Conservation (phyloP, 2,113 vertebrate species). For the Serilophus lunatus region DNA sequence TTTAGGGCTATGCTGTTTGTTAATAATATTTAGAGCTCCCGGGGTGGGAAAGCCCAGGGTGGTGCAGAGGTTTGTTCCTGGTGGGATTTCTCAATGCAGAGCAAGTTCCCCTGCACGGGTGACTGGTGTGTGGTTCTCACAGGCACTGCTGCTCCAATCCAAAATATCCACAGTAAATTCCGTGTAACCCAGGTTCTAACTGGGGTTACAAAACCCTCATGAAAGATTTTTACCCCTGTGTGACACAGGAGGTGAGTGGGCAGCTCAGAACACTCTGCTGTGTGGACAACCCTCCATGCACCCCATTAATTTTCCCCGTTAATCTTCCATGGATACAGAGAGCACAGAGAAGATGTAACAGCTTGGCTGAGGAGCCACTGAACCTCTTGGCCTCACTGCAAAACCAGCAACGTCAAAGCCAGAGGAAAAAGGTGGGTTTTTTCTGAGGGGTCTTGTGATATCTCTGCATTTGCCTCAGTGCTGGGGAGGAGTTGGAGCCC, state of each 20-base stretch:
- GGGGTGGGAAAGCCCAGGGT: not conserved
- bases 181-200: rapidly evolving
- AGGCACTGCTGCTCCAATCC: not conserved
- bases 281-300: not conserved
- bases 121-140: not conserved
- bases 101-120: not conserved
- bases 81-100: not conserved
- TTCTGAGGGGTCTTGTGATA: not conserved
- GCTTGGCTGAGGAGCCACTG: not conserved
- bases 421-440: not conserved
- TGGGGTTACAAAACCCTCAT: not conserved
- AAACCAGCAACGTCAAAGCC: not conserved
- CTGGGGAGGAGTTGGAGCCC: not conserved
- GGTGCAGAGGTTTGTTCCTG: not conserved
- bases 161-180: not conserved
- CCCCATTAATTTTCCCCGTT: not conserved
- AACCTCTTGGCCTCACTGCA: not conserved
- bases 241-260: not conserved
- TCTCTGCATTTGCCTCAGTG: not conserved
- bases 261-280: not conserved
- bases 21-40: not conserved
- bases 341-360: not conserved
- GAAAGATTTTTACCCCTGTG: not conserved
- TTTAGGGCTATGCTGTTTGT: not conserved
- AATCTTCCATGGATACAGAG: not conserved